Conservation (phyloP, 1,140 invertebrate species). For the Aphelenchoides avenae region DNA sequence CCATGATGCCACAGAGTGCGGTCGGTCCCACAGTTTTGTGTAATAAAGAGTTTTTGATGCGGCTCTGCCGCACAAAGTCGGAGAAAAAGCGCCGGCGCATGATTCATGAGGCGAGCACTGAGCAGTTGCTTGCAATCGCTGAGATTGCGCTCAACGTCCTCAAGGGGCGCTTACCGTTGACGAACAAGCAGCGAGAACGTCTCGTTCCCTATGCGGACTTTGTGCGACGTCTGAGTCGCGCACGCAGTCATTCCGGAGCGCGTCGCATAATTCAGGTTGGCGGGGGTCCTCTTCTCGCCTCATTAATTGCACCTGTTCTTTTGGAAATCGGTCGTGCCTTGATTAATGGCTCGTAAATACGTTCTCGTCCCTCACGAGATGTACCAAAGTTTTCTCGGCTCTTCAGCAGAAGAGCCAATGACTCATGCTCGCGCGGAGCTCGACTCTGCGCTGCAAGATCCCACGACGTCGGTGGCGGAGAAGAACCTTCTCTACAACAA, state of each 20-base stretch:
- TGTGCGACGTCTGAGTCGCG: neutral
- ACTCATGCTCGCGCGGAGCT: constrained; percentile 5
- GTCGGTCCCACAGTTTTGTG: neutral
- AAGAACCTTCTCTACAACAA: constrained; percentile 10
- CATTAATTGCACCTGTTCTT: constrained; percentile 2
- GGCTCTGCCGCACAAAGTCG: neutral
- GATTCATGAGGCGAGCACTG: neutral
- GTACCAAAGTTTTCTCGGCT: neutral
- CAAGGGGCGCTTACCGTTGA: neutral
- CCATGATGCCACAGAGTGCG: neutral
- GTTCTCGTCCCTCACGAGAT: constrained; percentile 4
- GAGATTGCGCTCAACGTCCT: constrained; percentile 12
- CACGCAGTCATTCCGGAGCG: too few species aligned
- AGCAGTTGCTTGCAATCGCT: constrained; percentile 1
- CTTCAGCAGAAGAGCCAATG: too few species aligned
- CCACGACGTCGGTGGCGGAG: neutral
- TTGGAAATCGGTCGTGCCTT: neutral
- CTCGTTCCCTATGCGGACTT: constrained; percentile 3
- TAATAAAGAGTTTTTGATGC: neutral
- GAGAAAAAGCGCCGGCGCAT: constrained; percentile 1
- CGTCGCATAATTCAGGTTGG: neutral
- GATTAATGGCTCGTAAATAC: constrained; percentile 7
- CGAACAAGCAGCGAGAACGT: constrained; percentile 7
- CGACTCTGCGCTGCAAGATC: neutral
- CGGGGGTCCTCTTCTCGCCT: neutral